Evolutionary conservation across 2,888 invertebrate genomes (phyloP), one percentile per base, ranked within the genome.

Genomic region (Drosophila mulleri): DNA sequence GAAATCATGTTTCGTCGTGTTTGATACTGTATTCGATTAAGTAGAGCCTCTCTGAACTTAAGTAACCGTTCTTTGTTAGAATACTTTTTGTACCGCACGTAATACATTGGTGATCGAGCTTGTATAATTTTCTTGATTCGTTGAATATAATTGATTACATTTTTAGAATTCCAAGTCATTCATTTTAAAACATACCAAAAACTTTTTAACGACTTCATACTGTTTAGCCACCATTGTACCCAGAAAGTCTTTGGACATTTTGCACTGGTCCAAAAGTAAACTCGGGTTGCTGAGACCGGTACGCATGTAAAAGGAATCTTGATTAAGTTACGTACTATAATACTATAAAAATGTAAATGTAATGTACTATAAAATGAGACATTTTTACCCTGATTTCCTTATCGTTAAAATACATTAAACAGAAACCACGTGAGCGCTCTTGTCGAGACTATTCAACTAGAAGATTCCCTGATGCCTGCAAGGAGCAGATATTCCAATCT

Each of bases 41-140:
- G 73, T 59, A 84, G 82, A 6, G 81, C 80, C 61, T 91, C 80
- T 0, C 67, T 82, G 50, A 88, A 83, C 32, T 76, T 74, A 8
- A 80, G 70, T 52, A 80, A 75, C 4, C 88, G 56, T 26, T 71
- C 67, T 57, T 80, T 78, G 62, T 91, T 83, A 0, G 87, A 75
- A 66, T 83, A 89, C 37, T 89, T 91, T 5, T 79, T 79, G 58
- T 79, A 67, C 16, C 86, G 81, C 47, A 91, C 73, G 6, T 82
- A 89, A 63, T 92, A 92, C 53, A 92, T 71, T 0, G 92, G 92
- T 64, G 88, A 82, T 3, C 92, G 89, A 0, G 91, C 88, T 66
- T 92, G 85, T 6, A 92, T 68, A 91, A 92, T 92, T 92, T 90
- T 91, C 92, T 92, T 47, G 47, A 3, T 18, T 16, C 2, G 20